A percentile compares a stretch with the other conserved stretches of the same genome.
These are phyloP conservation scores for Perognathus longimembris DNA, from an alignment of 2,113 vertebrate genomes.

Conservation along the genomic window DNA sequence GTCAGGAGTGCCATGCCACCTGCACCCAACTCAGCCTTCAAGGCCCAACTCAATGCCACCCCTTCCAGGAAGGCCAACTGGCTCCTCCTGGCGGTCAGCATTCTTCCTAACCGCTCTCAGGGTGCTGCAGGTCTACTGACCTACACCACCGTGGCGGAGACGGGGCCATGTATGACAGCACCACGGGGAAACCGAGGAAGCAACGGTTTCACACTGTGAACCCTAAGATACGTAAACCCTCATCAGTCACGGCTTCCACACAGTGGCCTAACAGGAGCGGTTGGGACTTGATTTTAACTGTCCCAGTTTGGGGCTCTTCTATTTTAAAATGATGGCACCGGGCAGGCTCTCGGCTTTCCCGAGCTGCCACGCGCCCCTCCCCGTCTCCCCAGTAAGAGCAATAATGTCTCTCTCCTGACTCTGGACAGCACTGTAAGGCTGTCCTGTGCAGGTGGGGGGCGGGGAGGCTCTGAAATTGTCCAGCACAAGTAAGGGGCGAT, in stretches of 20 bases:
- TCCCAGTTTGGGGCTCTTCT: not conserved
- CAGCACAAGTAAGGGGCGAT: not conserved
- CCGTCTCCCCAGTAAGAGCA: not conserved
- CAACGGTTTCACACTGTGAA: not conserved
- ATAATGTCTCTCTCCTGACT: not conserved
- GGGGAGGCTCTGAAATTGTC: not conserved
- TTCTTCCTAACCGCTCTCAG: not conserved
- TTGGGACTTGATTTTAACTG: not conserved
- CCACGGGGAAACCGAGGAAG: not conserved
- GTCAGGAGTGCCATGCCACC: not conserved
- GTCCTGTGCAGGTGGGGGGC: not conserved
- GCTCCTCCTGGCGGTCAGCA: not conserved
- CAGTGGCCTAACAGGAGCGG: not conserved
- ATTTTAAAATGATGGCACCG: not conserved
- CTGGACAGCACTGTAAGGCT: not conserved
- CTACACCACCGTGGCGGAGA: not conserved
- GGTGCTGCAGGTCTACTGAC: not conserved
- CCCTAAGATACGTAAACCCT: not conserved
- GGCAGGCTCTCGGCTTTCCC: not conserved
- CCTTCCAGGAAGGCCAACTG: constrained; percentile 13
- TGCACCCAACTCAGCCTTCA: not conserved
- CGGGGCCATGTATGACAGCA: not conserved
- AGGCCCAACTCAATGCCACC: not conserved
- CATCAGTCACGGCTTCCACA: not conserved
- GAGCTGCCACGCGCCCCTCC: not conserved